phyloP scores from a whole-genome alignment of 1,140 invertebrate genomes.

The Stenopsyche tienmushanensis region DNA sequence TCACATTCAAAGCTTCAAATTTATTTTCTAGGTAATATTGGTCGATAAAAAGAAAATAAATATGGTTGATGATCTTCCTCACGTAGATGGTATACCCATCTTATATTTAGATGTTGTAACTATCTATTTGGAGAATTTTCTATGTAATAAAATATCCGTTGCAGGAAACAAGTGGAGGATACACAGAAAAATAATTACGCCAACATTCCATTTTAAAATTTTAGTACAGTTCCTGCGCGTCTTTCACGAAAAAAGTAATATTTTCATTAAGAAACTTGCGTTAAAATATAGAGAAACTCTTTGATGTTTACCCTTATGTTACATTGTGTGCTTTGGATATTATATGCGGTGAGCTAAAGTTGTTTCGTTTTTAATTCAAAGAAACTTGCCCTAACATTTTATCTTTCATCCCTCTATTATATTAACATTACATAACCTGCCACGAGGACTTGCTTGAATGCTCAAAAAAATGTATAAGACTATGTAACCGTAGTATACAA shows the following conservation, averaged over 20 bases:
- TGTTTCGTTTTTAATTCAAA: no score
- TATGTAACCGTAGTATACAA: constrained; percentile 35
- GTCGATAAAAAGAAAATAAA: constrained; percentile 30
- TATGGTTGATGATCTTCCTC: constrained; percentile 37
- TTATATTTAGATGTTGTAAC: neutral
- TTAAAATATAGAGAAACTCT: constrained; percentile 52
- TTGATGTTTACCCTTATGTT: constrained; percentile 71
- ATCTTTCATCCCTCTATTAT: no score
- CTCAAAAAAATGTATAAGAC: constrained; percentile 20
- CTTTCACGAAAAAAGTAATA: constrained; percentile 71
- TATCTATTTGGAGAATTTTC: neutral
- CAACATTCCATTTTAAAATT: constrained; percentile 86
- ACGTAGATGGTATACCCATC: constrained; percentile 33
- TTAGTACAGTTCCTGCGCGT: constrained; percentile 80
- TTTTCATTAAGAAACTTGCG: constrained; percentile 66
- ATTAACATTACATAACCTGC: constrained; percentile 24
- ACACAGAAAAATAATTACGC: constrained; percentile 57
- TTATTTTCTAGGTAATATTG: constrained; percentile 24
- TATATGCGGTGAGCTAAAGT: constrained; percentile 67
- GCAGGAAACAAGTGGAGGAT: constrained; percentile 32
- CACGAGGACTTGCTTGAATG: constrained; percentile 35
- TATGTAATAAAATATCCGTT: neutral
- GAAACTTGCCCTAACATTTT: no score
- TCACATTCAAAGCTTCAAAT: no score
- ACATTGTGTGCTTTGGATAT: constrained; percentile 78